Evolutionary conservation across 2,797 vertebrate genomes (phyloP).

Genomic region (Botia almorhae): DNA sequence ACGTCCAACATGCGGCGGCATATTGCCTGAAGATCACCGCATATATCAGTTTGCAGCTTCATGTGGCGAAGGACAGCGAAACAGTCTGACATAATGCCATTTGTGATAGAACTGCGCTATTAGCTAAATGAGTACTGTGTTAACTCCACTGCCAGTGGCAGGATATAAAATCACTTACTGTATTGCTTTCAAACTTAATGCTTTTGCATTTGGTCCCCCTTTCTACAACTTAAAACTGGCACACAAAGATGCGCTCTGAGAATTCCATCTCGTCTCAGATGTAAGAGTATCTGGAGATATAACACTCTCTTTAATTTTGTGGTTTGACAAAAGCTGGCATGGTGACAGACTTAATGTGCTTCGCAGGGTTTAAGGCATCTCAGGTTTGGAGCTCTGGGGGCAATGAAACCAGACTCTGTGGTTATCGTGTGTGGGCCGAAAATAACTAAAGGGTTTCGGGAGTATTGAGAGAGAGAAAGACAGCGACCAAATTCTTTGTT

Average conservation of each 20-base stretch:
- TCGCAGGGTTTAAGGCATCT: constrained; percentile 21
- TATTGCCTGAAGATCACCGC: constrained; percentile 33
- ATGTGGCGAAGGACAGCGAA: background rate
- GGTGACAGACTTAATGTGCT: constrained; percentile 43
- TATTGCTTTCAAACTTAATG: constrained; percentile 64
- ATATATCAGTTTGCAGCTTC: constrained; percentile 30
- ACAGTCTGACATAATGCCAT: constrained; percentile 3
- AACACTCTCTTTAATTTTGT: constrained; percentile 43
- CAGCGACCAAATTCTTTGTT: background rate
- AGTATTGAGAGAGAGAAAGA: background rate
- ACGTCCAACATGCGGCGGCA: constrained; percentile 45
- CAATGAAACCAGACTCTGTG: constrained; percentile 47
- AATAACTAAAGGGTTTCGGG: constrained; percentile 44
- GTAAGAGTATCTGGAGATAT: constrained; percentile 34
- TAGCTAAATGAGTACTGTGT: constrained; percentile 70
- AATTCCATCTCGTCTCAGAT: constrained; percentile 2
- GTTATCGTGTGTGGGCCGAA: constrained; percentile 27
- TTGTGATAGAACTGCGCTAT: constrained; percentile 61
- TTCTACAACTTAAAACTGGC: background rate
- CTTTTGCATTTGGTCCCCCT: constrained; percentile 43
- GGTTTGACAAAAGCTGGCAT: constrained; percentile 50
- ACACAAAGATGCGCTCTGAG: constrained; percentile 7
- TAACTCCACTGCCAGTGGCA: constrained; percentile 61
- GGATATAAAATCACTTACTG: constrained; percentile 60
- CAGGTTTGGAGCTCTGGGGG: constrained; percentile 46